phyloP scores from a whole-genome alignment of 2,113 vertebrate species.

The Leuciscus idus region DNA sequence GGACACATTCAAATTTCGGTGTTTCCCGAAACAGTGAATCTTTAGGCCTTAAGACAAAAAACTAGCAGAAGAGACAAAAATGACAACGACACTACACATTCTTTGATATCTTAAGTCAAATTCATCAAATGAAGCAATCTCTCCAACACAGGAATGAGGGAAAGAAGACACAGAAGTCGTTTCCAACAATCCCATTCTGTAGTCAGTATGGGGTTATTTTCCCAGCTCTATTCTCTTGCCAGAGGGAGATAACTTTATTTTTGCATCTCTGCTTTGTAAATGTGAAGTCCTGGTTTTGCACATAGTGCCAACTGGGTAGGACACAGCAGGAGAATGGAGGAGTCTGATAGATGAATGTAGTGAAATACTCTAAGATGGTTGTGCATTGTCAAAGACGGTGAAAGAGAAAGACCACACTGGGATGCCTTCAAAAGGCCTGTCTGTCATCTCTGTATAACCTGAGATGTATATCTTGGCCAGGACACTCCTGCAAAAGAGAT shows the following conservation, averaged over 20 bases:
- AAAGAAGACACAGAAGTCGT: conserved; percentile 63
- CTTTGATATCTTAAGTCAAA: conserved; percentile 57
- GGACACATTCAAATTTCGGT: conserved; percentile 65
- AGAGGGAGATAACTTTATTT: conserved; percentile 48
- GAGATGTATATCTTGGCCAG: too few relatives aligned
- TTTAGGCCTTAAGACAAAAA: conserved; percentile 19
- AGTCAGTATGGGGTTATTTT: conserved; percentile 67
- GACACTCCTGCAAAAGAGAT: too few relatives aligned
- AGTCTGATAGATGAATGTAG: conserved; percentile 58
- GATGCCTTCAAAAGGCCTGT: conserved; percentile 46
- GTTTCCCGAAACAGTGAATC: conserved; percentile 42
- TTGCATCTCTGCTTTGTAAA: conserved; percentile 56
- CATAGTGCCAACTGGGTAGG: conserved; percentile 51
- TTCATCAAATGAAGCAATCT: conserved; percentile 67
- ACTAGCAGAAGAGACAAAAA: conserved; percentile 4
- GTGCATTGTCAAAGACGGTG: neutral
- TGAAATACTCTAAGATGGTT: conserved; percentile 56
- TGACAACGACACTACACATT: neutral
- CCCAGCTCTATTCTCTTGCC: conserved; percentile 50
- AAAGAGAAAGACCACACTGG: conserved; percentile 59
- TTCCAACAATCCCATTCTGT: conserved; percentile 65
- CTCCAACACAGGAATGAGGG: conserved; percentile 42
- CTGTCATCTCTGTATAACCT: neutral
- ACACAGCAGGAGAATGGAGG: conserved; percentile 46
- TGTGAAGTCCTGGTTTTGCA: conserved; percentile 50